Percentiles rank a stretch among this genome's conserved stretches.
These are phyloP conservation scores for Misgurnus anguillicaudatus DNA, from an alignment of 2,113 vertebrate genomes.

Conservation along the genomic window DNA sequence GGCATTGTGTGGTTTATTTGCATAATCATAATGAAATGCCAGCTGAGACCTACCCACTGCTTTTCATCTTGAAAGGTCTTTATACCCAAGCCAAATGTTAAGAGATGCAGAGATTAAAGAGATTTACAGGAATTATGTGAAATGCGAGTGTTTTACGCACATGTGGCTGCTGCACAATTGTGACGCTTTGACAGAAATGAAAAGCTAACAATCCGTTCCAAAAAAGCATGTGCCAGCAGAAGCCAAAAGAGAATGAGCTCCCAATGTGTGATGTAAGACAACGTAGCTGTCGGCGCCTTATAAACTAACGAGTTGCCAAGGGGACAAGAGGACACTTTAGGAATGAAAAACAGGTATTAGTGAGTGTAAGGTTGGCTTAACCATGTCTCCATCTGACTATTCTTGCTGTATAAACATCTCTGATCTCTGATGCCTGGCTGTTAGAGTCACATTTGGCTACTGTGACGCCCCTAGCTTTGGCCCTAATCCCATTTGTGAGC, in stretches of 20 bases:
- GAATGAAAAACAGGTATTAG: slow-evolving; percentile 3
- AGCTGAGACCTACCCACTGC: neutral
- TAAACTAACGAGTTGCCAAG: neutral
- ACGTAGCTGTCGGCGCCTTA: neutral
- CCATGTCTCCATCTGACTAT: slow-evolving; percentile 18
- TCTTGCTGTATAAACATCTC: slow-evolving; percentile 7
- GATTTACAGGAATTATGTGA: neutral
- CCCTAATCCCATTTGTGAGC: slow-evolving; percentile 34
- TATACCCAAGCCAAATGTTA: neutral
- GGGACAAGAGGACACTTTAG: neutral
- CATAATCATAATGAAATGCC: neutral
- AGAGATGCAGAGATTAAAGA: neutral
- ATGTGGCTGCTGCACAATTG: neutral
- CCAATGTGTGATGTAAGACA: slow-evolving; percentile 5
- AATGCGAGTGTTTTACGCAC: slow-evolving; percentile 6
- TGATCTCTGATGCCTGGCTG: slow-evolving; percentile 29
- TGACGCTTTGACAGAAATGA: neutral
- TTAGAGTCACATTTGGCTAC: slow-evolving; percentile 22
- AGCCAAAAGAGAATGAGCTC: neutral
- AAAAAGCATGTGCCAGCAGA: slow-evolving; percentile 1
- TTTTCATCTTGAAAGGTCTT: slow-evolving; percentile 10
- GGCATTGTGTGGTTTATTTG: neutral
- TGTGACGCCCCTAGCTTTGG: slow-evolving; percentile 44
- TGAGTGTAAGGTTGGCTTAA: neutral
- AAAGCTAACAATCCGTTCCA: neutral